Percentiles rank a stretch among this genome's conserved stretches.
Evolutionary conservation across 2,797 vertebrate genomes (phyloP).

Genomic region (Morelia viridis): DNA sequence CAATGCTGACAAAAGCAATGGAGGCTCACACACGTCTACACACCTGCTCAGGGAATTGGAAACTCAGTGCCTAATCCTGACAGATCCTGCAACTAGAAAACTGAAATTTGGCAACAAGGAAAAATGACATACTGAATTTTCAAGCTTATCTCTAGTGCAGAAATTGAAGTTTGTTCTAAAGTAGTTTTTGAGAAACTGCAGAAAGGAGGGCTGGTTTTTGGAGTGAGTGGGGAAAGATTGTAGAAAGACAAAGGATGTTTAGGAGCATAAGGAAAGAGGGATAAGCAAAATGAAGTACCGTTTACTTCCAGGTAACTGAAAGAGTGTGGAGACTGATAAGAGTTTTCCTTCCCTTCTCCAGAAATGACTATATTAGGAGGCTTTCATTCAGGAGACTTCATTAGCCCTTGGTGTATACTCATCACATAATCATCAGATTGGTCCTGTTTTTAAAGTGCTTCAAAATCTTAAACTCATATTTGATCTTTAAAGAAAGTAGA

Average conservation of each 20-base stretch:
- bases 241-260: background rate
- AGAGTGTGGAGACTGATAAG: background rate
- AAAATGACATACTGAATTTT: background rate
- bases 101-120: background rate
- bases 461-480: background rate
- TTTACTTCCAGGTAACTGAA: background rate
- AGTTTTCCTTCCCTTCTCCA: background rate
- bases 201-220: background rate
- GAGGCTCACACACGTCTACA: background rate
- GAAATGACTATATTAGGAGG: background rate
- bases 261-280: background rate
- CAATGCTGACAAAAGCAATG: accelerated
- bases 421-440: background rate
- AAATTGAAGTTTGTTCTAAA: background rate
- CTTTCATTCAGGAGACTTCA: background rate
- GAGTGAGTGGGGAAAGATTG: background rate
- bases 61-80: background rate
- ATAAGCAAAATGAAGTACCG: background rate
- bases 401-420: background rate
- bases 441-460: background rate
- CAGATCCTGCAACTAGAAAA: background rate
- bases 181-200: background rate
- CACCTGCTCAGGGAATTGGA: background rate
- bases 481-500: background rate
- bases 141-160: background rate